Evolutionary conservation across 2,113 vertebrate genomes (phyloP).

Genomic region (Percina caprodes): DNA sequence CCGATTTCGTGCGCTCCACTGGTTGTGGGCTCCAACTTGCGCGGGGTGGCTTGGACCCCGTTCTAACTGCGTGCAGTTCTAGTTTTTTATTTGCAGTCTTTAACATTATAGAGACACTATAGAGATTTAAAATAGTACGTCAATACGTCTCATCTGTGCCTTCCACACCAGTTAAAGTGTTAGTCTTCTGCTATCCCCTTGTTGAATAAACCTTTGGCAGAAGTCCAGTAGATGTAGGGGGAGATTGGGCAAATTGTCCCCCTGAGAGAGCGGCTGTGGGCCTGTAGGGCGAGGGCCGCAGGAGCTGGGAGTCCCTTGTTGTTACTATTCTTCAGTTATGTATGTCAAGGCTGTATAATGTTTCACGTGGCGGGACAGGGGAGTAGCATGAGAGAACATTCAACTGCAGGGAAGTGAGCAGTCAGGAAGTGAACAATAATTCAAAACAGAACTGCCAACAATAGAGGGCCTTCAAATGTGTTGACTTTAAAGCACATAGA

Average conservation of each 20-base stretch:
- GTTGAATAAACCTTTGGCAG: conserved; percentile 54
- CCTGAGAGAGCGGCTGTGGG: conserved; percentile 41
- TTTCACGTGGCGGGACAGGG: conserved; percentile 64
- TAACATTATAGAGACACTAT: neutral
- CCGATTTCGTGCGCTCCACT: no score
- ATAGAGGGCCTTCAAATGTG: conserved; percentile 57
- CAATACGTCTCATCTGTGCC: conserved; percentile 34
- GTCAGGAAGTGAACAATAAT: conserved; percentile 81
- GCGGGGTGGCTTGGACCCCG: no score
- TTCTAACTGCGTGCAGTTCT: no score
- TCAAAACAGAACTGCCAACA: conserved; percentile 75
- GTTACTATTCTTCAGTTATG: conserved; percentile 60
- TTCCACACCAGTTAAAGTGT: conserved; percentile 12
- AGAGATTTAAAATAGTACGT: conserved; percentile 14
- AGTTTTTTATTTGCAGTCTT: conserved; percentile 11
- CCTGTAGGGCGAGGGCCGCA: conserved; percentile 35
- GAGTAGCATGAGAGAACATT: conserved; percentile 58
- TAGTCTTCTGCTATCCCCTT: conserved; percentile 19
- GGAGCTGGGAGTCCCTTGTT: conserved; percentile 48
- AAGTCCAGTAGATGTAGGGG: conserved; percentile 47
- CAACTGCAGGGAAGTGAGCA: conserved; percentile 55
- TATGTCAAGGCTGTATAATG: conserved; percentile 68
- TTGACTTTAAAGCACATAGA: conserved; percentile 55
- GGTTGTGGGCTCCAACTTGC: no score
- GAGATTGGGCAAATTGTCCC: conserved; percentile 39